phyloP scores from a whole-genome alignment of 2,113 vertebrate genomes.

The Vanacampus margaritifer region DNA sequence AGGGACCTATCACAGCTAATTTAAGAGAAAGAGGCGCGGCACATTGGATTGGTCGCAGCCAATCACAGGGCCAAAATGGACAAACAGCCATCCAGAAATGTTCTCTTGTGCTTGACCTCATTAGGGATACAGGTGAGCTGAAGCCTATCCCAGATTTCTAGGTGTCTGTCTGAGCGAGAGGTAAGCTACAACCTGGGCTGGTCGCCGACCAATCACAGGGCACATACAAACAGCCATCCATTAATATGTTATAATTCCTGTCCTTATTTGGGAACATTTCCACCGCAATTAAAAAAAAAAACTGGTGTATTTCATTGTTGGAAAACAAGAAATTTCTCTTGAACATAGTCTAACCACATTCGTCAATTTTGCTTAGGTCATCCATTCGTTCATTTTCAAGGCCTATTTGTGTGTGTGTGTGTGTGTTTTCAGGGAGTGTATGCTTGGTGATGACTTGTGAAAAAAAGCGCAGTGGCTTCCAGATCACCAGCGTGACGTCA shows the following conservation, averaged over 20 bases:
- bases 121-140: neutral
- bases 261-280: neutral
- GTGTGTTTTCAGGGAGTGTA: neutral
- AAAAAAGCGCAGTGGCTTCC: conserved; percentile 84
- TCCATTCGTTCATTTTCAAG: neutral
- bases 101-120: neutral
- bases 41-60: neutral
- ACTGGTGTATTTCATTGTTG: neutral
- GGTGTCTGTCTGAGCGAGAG: neutral
- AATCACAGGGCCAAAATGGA: neutral
- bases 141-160: neutral
- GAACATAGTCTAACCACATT: neutral
- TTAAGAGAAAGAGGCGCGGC: neutral
- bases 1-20: neutral
- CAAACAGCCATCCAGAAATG: neutral
- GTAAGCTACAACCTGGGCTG: neutral
- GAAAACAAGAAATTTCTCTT: neutral
- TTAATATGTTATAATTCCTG: neutral
- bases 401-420: conserved; percentile 2
- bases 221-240: neutral
- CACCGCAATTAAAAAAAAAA: neutral
- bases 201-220: neutral
- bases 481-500: conserved; percentile 86
- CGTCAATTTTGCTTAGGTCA: neutral
- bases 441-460: conserved; percentile 72